These are phyloP conservation scores for Esperia sulphurella DNA, from an alignment of 2,888 invertebrate species.

Conservation along the genomic window DNA sequence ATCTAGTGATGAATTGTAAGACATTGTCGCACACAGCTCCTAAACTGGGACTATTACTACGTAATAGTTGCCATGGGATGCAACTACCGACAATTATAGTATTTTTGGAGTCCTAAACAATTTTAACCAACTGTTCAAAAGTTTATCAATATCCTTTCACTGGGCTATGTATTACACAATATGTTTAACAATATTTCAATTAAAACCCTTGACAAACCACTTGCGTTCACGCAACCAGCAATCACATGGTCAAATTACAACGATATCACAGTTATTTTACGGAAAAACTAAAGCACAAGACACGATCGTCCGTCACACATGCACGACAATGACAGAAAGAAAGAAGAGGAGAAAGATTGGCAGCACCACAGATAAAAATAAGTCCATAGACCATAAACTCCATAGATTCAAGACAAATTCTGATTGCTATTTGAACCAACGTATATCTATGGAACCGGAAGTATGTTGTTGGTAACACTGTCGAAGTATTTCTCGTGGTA, in stretches of 20 bases:
- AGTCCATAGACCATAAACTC: background rate
- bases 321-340: constrained; percentile 6
- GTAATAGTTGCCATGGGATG: constrained; percentile 32
- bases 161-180: background rate
- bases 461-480: too few species aligned
- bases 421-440: too few species aligned
- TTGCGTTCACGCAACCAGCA: background rate
- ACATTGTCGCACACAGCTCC: constrained; percentile 67
- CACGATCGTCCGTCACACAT: constrained; percentile 8
- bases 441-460: too few species aligned
- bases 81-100: background rate
- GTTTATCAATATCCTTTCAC: constrained; percentile 9
- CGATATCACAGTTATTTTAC: constrained; percentile 12
- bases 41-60: constrained; percentile 10
- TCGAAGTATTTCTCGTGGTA: too few species aligned
- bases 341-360: background rate
- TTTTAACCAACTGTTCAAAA: constrained; percentile 10
- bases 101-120: constrained; percentile 1
- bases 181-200: background rate
- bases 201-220: background rate
- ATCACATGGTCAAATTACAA: constrained; percentile 4
- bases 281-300: constrained; percentile 9
- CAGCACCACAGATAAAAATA: background rate
- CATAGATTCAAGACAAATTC: too few species aligned
- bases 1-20: constrained; percentile 82